Base-by-base conservation (phyloP, 2,888 invertebrate genomes). In the Eilema sororculum region DNA sequence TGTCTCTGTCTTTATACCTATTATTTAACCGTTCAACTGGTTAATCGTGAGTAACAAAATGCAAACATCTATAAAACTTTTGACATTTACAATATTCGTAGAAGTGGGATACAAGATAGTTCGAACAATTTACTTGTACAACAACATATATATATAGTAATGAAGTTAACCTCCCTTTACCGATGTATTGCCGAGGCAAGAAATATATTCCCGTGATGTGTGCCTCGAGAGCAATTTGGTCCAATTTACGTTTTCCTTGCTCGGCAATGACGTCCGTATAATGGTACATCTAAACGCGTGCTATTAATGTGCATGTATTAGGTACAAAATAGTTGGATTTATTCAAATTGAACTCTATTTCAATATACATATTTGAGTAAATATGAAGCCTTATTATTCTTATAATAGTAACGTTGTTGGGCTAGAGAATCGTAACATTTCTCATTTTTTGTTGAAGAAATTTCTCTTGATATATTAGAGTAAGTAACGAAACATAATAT, bases 191-290 rank as follows among this genome's bases (percentile, higher is more conserved):
- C 69, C 30, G 68, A 72, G 52, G 64, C 65, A 65, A 80, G 77
- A 71, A 68, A 74, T 76, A 72, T 74, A 80, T 80, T 71, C 68
- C 73, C 65, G 69, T 78, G 73, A 80, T 76, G 76, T 70, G 74
- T 65, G 71, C 68, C 70, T 74, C 62, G 78, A 81, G 82, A 77
- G 75, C 77, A 77, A 82, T 82, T 82, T 72, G 63, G 62, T 60
- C 74, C 65, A 81, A 82, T 82, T 75, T 78, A 82, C 75, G 70
- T 72, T 74, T 24, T 56, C 58, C 62, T 59, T 57, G 63, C 28
- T 64, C 67, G 10, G 61, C 69, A 62, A 75, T 76, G 67, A 64
- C 65, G 77, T 64, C 72, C 28, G 28, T 65, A 25, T 56, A 22
- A 24, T 65, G 25, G 69, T 60, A 71, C 65, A 75, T 71, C 74